Percentiles rank a stretch among this genome's conserved stretches.
phyloP scores from a whole-genome alignment of 2,797 vertebrate genomes.

The Tiaroga cobitis region DNA sequence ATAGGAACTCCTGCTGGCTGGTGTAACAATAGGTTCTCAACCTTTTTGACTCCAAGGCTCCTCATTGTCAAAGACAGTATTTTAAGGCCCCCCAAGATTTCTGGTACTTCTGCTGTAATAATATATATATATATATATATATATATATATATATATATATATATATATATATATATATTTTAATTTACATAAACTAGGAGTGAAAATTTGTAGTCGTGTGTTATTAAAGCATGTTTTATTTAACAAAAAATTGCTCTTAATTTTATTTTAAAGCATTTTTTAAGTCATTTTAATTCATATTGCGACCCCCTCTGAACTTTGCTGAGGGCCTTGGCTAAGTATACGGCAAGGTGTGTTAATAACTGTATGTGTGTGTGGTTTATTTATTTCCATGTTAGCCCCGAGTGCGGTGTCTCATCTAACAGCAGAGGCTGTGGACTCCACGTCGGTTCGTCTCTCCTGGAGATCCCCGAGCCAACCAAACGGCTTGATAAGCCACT shows the following conservation, averaged over 20 bases:
- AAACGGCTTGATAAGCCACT: conserved; percentile 91
- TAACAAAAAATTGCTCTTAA: no score
- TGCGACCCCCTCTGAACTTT: neutral
- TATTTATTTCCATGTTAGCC: conserved; percentile 70
- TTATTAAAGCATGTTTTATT: neutral
- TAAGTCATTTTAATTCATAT: neutral
- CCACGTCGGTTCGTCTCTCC: conserved; percentile 84
- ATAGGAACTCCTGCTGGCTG: no score
- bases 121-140: no score
- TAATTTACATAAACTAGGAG: neutral
- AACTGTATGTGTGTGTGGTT: conserved; percentile 19
- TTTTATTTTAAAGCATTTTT: neutral
- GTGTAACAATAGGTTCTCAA: no score
- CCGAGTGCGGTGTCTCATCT: conserved; percentile 88
- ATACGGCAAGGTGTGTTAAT: conserved; percentile 41
- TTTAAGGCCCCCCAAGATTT: no score
- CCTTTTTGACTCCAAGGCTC: no score
- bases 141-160: no score
- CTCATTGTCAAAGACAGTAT: no score
- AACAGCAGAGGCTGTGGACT: conserved; percentile 82
- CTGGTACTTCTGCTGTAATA: no score
- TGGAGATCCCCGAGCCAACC: conserved; percentile 89
- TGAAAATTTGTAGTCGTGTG: neutral
- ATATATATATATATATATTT: no score
- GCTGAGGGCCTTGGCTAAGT: conserved; percentile 12